Evolutionary conservation across 2,113 vertebrate species (phyloP).

Genomic region (Larimichthys crocea): DNA sequence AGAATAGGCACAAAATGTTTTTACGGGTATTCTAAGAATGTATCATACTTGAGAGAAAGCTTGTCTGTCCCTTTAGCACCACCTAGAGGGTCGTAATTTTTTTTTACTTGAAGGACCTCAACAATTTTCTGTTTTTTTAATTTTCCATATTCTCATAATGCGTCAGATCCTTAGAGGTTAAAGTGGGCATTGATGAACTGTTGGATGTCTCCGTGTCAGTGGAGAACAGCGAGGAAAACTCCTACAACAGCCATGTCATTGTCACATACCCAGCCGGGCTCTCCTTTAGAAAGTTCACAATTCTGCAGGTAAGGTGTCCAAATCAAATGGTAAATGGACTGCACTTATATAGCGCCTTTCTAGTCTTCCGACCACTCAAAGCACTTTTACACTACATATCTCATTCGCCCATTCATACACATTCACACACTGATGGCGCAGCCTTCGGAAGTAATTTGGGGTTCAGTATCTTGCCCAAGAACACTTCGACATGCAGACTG

Average conservation of each 20-base stretch:
- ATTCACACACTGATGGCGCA: too few relatives aligned
- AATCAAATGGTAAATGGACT: conserved; percentile 44
- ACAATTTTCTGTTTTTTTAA: too few relatives aligned
- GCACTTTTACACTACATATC: background rate
- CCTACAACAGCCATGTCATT: conserved; percentile 81
- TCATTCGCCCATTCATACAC: too few relatives aligned
- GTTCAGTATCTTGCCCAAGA: too few relatives aligned
- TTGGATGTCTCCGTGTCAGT: conserved; percentile 80
- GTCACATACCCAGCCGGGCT: conserved; percentile 84
- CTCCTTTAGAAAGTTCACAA: conserved; percentile 81
- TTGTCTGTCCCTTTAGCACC: too few relatives aligned
- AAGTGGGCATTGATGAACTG: conserved; percentile 84
- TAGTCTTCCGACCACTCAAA: conserved; percentile 30
- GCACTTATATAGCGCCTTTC: background rate
- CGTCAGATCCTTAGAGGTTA: conserved; percentile 70
- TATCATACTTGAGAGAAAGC: too few relatives aligned
- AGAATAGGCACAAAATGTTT: too few relatives aligned
- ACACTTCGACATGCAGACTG: too few relatives aligned
- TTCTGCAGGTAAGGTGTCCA: conserved; percentile 69
- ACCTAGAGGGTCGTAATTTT: too few relatives aligned
- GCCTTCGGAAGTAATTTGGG: too few relatives aligned
- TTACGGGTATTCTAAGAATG: too few relatives aligned
- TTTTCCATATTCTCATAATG: background rate
- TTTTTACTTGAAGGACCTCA: too few relatives aligned
- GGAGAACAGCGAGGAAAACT: conserved; percentile 86